These are phyloP conservation scores for Anolis carolinensis DNA, from an alignment of 2,113 vertebrate genomes.

Conservation along the genomic window DNA sequence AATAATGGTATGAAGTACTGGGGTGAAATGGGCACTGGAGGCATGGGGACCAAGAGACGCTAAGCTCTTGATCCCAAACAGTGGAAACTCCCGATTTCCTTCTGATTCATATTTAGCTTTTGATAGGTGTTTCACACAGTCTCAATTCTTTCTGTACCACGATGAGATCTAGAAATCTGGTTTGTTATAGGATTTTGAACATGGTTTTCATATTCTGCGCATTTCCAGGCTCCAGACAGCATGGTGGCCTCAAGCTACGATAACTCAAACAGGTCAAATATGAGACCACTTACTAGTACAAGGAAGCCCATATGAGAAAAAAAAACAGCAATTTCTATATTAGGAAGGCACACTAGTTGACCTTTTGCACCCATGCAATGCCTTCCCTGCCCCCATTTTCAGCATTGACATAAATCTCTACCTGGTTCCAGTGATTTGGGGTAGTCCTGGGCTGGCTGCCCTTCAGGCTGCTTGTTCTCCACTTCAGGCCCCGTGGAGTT, in stretches of 20 bases:
- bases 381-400: not conserved
- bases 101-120: not conserved
- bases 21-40: not conserved
- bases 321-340: not conserved
- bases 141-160: not conserved
- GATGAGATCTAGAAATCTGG: not conserved
- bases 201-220: not conserved
- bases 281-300: not conserved
- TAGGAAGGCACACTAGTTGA: not conserved
- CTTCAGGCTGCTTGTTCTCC: slow-evolving; percentile 82
- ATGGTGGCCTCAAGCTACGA: not conserved
- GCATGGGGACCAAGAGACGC: not conserved
- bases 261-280: not conserved
- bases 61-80: not conserved
- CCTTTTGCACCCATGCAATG: not conserved
- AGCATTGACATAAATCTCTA: slow-evolving; percentile 57
- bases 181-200: not conserved
- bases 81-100: not conserved
- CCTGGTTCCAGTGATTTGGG: slow-evolving; percentile 88
- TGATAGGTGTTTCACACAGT: not conserved
- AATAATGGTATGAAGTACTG: not conserved
- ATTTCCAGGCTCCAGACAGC: not conserved
- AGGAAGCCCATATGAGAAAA: not conserved
- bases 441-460: slow-evolving; percentile 79
- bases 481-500: slow-evolving; percentile 76